Conservation (phyloP, 1,140 invertebrate genomes). For the Drosophila suzukii region DNA sequence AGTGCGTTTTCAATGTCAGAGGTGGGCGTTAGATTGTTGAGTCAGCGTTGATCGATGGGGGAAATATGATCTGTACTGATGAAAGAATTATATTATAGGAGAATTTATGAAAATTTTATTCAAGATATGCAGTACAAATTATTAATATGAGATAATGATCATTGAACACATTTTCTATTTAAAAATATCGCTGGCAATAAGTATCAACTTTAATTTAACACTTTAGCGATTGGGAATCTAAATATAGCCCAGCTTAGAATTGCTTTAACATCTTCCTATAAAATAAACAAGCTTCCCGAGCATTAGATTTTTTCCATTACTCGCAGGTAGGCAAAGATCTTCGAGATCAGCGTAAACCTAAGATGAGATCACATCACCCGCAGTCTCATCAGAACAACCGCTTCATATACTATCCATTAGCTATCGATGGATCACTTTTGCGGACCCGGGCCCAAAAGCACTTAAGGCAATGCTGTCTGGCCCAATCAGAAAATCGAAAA, state of each 20-base stretch:
- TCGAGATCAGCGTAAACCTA: conserved; percentile 6
- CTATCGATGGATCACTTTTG: conserved; percentile 48
- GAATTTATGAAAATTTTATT: neutral
- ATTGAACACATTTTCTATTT: too few relatives aligned
- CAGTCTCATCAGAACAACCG: neutral
- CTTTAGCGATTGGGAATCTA: neutral
- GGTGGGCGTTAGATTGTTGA: conserved; percentile 8
- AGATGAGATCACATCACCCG: conserved; percentile 41
- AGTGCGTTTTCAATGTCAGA: conserved; percentile 45
- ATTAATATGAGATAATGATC: too few relatives aligned
- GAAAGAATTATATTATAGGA: neutral
- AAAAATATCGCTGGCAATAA: too few relatives aligned
- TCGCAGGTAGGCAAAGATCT: conserved; percentile 17
- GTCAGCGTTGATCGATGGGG: conserved; percentile 13
- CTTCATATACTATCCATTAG: conserved; percentile 27
- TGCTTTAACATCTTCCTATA: conserved; percentile 1
- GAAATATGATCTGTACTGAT: neutral
- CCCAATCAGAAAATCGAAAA: conserved; percentile 9
- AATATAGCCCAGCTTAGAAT: conserved; percentile 5
- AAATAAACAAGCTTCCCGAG: conserved; percentile 6
- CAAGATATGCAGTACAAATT: neutral
- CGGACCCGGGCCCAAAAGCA: conserved; percentile 27
- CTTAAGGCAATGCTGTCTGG: conserved; percentile 42
- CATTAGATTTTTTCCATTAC: conserved; percentile 5
- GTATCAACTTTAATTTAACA: too few relatives aligned